A percentile compares a stretch with the other conserved stretches of the same genome.
phyloP scores from a whole-genome alignment of 2,888 invertebrate genomes.

The Lochmaea capreae region DNA sequence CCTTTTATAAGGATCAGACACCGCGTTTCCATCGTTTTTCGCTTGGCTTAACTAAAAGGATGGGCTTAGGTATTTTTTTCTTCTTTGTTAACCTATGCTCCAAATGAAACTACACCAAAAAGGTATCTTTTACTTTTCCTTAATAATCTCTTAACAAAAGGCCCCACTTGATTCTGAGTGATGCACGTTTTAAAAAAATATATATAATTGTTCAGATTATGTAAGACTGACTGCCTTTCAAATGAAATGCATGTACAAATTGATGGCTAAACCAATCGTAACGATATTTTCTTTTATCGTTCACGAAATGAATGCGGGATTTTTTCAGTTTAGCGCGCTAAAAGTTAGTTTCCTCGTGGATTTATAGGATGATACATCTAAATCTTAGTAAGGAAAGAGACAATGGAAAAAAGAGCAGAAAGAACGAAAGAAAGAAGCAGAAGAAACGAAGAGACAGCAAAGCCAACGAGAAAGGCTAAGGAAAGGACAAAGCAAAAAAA shows the following conservation, averaged over 20 bases:
- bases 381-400: too few species aligned
- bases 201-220: conserved; percentile 13
- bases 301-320: background rate
- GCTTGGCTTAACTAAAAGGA: conserved; percentile 62
- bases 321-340: background rate
- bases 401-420: too few species aligned
- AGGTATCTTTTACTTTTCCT: conserved; percentile 43
- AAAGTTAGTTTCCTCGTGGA: too few species aligned
- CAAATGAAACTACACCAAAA: conserved; percentile 41
- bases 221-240: conserved; percentile 6
- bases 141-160: conserved; percentile 48
- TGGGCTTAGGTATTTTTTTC: conserved; percentile 50
- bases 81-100: conserved; percentile 41
- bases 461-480: too few species aligned
- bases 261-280: background rate
- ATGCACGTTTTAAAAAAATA: conserved; percentile 34
- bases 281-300: background rate
- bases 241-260: background rate
- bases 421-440: too few species aligned
- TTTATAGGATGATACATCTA: too few species aligned
- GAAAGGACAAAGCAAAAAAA: too few species aligned
- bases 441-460: too few species aligned
- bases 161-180: conserved; percentile 39
- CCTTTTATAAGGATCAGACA: conserved; percentile 47
- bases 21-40: conserved; percentile 59